A percentile compares a stretch with the other conserved stretches of the same genome.
Conservation (phyloP, 2,888 invertebrate genomes). For the Acheta domesticus region DNA sequence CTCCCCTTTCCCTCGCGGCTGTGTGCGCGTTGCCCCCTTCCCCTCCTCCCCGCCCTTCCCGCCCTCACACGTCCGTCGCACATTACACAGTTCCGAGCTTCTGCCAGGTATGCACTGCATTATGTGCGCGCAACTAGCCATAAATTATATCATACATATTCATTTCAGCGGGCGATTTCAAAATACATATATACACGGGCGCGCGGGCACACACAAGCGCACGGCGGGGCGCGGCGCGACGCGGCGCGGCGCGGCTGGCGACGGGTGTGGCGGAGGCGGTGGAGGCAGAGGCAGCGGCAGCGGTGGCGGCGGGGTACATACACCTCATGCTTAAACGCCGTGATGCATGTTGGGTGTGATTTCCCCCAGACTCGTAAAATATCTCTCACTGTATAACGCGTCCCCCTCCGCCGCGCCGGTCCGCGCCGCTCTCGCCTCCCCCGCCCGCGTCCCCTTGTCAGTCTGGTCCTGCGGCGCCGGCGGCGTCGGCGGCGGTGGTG, state of each 20-base stretch:
- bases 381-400: constrained; percentile 9
- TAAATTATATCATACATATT: constrained; percentile 18
- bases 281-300: neutral
- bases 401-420: neutral
- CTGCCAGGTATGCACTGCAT: constrained; percentile 18
- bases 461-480: neutral
- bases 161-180: constrained; percentile 9
- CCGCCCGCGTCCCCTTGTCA: neutral
- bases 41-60: neutral
- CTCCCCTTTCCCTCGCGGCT: no score
- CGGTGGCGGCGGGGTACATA: neutral
- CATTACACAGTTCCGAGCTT: neutral
- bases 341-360: constrained; percentile 18
- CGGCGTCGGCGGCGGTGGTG: neutral
- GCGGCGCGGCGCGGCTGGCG: neutral
- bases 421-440: neutral
- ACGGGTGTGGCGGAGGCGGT: neutral
- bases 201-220: no score
- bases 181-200: constrained; percentile 11
- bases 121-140: constrained; percentile 3
- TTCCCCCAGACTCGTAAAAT: constrained; percentile 10
- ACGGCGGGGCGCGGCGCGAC: neutral
- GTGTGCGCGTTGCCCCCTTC: neutral
- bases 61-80: neutral
- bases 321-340: constrained; percentile 18